phyloP scores from a whole-genome alignment of 2,888 invertebrate species.

The Pocota personata region DNA sequence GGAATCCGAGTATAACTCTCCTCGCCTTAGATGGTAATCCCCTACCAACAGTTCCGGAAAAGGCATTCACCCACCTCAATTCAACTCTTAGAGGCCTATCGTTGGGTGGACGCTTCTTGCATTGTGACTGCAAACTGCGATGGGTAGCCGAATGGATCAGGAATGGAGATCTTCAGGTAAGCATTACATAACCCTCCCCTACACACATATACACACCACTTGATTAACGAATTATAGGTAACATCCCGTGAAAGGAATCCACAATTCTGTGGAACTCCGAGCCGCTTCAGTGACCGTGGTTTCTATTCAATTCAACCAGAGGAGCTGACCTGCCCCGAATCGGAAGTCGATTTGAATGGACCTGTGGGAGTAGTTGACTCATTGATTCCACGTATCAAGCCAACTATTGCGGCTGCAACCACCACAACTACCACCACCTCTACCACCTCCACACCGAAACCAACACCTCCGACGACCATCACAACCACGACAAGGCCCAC shows the following conservation, averaged over 20 bases:
- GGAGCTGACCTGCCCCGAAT: conserved; percentile 86
- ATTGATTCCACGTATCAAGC: conserved; percentile 79
- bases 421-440: conserved; percentile 75
- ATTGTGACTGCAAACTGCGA: conserved; percentile 93
- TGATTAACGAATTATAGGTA: conserved; percentile 81
- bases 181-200: conserved; percentile 5
- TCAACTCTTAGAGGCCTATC: conserved; percentile 93
- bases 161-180: conserved; percentile 91
- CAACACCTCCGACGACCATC: conserved; percentile 62
- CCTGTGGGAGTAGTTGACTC: conserved; percentile 82
- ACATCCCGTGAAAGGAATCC: conserved; percentile 96
- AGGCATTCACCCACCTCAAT: conserved; percentile 91
- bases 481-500: conserved; percentile 50
- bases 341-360: conserved; percentile 84
- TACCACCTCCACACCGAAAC: conserved; percentile 74
- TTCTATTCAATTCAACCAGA: conserved; percentile 94
- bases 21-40: conserved; percentile 96
- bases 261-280: conserved; percentile 95
- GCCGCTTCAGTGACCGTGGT: conserved; percentile 90
- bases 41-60: conserved; percentile 91
- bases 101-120: conserved; percentile 93
- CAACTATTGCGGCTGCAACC: conserved; percentile 80
- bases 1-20: conserved; percentile 92
- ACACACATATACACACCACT: neutral
- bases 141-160: conserved; percentile 97